Evolutionary conservation across 2,888 invertebrate genomes (phyloP).

Genomic region (Andrena hattorfiana): DNA sequence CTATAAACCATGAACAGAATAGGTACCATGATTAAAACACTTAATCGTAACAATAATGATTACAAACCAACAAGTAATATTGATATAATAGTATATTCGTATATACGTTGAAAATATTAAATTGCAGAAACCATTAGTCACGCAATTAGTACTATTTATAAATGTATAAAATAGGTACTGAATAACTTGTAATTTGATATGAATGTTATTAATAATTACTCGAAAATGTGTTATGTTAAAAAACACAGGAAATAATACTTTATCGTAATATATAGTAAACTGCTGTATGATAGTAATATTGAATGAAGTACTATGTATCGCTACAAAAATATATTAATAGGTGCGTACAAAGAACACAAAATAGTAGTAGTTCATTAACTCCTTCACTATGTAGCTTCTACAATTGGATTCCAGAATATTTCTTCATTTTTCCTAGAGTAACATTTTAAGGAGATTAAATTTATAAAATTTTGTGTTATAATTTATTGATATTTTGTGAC

Average conservation of each 20-base stretch:
- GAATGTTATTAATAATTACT: constrained; percentile 2
- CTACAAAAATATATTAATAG: neutral
- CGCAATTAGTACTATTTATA: constrained; percentile 15
- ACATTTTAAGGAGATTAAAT: too few relatives aligned
- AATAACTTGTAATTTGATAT: too few relatives aligned
- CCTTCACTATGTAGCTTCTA: too few relatives aligned
- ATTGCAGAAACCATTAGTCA: constrained; percentile 64
- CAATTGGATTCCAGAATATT: too few relatives aligned
- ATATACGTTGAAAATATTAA: constrained; percentile 73
- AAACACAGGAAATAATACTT: neutral
- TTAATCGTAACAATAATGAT: neutral
- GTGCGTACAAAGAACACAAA: neutral
- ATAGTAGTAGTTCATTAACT: too few relatives aligned
- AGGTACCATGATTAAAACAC: constrained; percentile 50
- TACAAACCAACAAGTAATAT: neutral
- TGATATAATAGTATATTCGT: too few relatives aligned
- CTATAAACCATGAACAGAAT: constrained; percentile 29
- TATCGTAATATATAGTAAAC: neutral
- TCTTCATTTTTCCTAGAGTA: too few relatives aligned
- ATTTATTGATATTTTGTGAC: too few relatives aligned
- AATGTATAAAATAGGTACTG: too few relatives aligned
- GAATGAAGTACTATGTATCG: neutral
- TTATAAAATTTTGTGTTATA: too few relatives aligned
- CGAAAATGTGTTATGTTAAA: neutral
- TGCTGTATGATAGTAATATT: neutral